Conservation (phyloP, 2,797 vertebrate genomes). For the Monodelphis domestica region DNA sequence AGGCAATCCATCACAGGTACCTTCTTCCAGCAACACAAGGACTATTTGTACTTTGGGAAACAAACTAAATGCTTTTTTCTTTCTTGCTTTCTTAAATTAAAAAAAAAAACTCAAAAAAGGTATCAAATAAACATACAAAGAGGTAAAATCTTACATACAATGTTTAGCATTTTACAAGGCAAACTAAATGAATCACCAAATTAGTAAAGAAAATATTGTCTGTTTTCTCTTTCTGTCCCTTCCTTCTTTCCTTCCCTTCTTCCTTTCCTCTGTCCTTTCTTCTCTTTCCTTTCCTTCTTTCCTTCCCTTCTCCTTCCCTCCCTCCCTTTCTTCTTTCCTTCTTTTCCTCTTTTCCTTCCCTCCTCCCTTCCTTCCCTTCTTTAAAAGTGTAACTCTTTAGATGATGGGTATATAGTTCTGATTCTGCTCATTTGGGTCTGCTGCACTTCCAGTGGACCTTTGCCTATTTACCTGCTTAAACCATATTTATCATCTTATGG, state of each 20-base stretch:
- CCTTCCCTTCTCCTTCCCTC: not conserved
- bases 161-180: not conserved
- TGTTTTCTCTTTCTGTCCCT: not conserved
- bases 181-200: not conserved
- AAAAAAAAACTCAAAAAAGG: not conserved
- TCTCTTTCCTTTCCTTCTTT: not conserved
- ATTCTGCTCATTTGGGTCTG: not conserved
- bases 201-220: not conserved
- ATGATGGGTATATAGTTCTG: not conserved
- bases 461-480: not conserved
- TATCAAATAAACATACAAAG: not conserved
- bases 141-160: not conserved
- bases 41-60: not conserved
- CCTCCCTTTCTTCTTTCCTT: no score
- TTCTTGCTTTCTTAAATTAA: not conserved
- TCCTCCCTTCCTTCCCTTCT: not conserved
- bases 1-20: not conserved
- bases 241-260: no score
- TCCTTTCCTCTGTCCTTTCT: no score
- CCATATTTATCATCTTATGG: not conserved
- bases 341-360: rapidly evolving
- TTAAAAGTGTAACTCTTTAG: not conserved
- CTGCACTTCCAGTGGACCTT: not conserved
- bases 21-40: not conserved
- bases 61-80: not conserved